These are phyloP conservation scores for Leptatherina wallacei DNA, from an alignment of 2,797 vertebrate species.

Conservation along the genomic window DNA sequence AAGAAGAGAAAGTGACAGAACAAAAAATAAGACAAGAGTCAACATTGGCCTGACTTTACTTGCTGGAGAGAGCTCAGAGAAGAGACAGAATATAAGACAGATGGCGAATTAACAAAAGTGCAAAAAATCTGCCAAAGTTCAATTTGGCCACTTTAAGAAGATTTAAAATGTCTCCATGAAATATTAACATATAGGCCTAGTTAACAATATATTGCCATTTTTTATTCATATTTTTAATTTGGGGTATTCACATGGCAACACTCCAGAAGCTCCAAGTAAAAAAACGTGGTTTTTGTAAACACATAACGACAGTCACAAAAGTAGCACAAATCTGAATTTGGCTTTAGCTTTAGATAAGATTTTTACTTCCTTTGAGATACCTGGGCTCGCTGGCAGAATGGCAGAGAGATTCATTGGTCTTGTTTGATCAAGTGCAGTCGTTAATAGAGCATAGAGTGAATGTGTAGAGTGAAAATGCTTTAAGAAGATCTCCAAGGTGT, in stretches of 20 bases:
- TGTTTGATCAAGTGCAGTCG: constrained; percentile 65
- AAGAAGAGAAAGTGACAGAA: not conserved
- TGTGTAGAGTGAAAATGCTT: constrained; percentile 54
- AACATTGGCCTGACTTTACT: not conserved
- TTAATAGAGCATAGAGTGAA: constrained; percentile 58
- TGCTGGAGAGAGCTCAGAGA: too few species aligned
- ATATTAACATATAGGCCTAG: not conserved
- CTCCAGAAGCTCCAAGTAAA: not conserved
- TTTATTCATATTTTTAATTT: not conserved
- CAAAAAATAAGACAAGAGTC: not conserved
- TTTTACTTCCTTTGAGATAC: constrained; percentile 29
- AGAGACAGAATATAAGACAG: not conserved
- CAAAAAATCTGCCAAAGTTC: not conserved
- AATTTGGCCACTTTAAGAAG: too few species aligned
- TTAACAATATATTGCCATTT: not conserved
- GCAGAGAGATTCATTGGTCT: constrained; percentile 64
- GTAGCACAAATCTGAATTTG: constrained; percentile 19
- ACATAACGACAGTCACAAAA: constrained; percentile 16
- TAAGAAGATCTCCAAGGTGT: constrained; percentile 64
- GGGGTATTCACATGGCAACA: not conserved
- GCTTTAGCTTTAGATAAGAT: constrained; percentile 10
- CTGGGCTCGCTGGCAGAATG: constrained; percentile 54
- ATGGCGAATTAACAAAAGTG: not conserved
- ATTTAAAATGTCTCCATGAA: not conserved
- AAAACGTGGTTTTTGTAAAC: not conserved